Evolutionary conservation across 2,888 invertebrate species (phyloP).

Genomic region (Dynastes hyllus): DNA sequence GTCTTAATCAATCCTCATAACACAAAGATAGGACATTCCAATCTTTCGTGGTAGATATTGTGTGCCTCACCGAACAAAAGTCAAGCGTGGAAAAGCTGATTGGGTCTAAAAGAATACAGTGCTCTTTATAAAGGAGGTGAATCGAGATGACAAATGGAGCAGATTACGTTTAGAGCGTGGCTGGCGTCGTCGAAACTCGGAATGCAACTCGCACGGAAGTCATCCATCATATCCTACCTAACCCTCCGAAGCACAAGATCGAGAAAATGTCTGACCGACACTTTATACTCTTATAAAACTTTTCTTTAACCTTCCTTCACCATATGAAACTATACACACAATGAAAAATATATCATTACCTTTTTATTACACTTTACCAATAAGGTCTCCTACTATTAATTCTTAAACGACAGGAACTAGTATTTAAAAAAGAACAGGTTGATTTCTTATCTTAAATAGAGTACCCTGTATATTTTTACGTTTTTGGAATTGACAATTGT

Average conservation of each 20-base stretch:
- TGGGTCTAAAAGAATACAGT: conserved; percentile 69
- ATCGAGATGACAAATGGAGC: conserved; percentile 69
- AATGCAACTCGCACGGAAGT: conserved; percentile 64
- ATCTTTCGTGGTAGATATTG: conserved; percentile 67
- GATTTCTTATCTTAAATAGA: too few species aligned
- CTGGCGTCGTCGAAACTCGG: conserved; percentile 68
- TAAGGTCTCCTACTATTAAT: too few species aligned
- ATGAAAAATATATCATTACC: conserved; percentile 13
- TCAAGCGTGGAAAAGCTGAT: conserved; percentile 67
- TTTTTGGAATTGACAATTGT: too few species aligned
- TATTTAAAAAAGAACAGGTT: too few species aligned
- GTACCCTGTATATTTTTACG: too few species aligned
- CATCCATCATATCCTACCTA: conserved; percentile 66
- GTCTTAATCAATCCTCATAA: conserved; percentile 71
- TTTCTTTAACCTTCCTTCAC: conserved; percentile 48
- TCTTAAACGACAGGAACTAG: too few species aligned
- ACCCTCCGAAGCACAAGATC: conserved; percentile 48
- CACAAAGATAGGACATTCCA: conserved; percentile 68
- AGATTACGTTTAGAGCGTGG: conserved; percentile 67
- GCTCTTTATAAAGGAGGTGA: conserved; percentile 69
- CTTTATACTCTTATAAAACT: conserved; percentile 52
- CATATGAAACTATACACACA: conserved; percentile 28
- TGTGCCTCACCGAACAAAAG: conserved; percentile 67
- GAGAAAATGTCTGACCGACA: conserved; percentile 56
- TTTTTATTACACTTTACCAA: neutral